Base-by-base conservation (phyloP, 2,113 vertebrate genomes). In the Albula glossodonta region DNA sequence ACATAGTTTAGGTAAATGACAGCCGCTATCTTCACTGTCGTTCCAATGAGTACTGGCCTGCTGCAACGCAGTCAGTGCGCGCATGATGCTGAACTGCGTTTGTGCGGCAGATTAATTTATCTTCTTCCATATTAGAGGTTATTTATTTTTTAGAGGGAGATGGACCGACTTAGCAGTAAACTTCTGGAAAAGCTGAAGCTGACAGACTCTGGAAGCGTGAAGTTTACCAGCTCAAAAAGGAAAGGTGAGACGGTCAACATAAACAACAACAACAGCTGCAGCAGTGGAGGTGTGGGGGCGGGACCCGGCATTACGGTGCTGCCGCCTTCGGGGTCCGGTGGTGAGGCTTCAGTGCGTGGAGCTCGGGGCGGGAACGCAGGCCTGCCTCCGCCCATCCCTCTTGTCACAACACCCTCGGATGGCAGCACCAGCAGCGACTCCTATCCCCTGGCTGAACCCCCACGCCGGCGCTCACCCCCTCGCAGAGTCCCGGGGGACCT, bases 161-260 rank as follows among this genome's bases (percentile, higher is more conserved):
- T 97, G 97, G 97, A 97, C 93, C 93, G 94, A 74, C 93, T 97
- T 5, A 96, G 97, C 84, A 97, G 95, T 89, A 97, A 96, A 90
- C 89, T 97, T 79, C 87, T 97, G 91, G 96, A 94, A 89, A 97
- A 97, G 91, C 90, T 97, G 86, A 96, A 96, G 92, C 93, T 97
- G 63, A 96, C 95, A 1, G 96, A 97, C 91, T 96, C 96, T 0
- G 95, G 96, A 86, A 97, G 96, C 88, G 96, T 94, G 87, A 97
- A 96, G 92, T 96, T 97, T 89, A 94, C 95, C 92, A 93, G 93
- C 80, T 94, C 94, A 4, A 96, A 97, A 93, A 96, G 96, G 86
- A 97, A 97, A 85, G 95, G 95, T 0, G 96, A 97, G 87, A 88
- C 94, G 77, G 91, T 92, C 83, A 95, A 86, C 88, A 91, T 94